These are phyloP conservation scores for Cylloceria caligata DNA, from an alignment of 2,888 invertebrate species.

Conservation along the genomic window DNA sequence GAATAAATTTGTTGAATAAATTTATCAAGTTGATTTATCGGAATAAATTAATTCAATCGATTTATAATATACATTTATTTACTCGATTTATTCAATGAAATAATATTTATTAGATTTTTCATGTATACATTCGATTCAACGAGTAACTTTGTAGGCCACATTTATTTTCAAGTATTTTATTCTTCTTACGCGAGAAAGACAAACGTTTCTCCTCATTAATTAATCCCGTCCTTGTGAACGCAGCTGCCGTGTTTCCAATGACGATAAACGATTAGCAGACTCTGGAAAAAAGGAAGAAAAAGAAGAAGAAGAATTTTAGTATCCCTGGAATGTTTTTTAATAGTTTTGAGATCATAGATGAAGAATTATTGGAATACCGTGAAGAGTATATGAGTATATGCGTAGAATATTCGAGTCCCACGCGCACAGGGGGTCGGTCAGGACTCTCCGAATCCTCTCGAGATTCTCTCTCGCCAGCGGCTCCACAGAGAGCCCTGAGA, in stretches of 20 bases:
- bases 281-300: not conserved
- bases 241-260: not conserved
- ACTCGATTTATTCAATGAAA: too few relatives aligned
- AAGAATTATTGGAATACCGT: conserved; percentile 63
- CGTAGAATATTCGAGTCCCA: conserved; percentile 65
- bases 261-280: conserved; percentile 16
- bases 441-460: conserved; percentile 26
- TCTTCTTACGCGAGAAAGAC: not conserved
- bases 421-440: conserved; percentile 73
- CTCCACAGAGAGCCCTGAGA: conserved; percentile 54
- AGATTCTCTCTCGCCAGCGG: conserved; percentile 32
- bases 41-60: too few relatives aligned
- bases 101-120: too few relatives aligned
- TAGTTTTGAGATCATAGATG: conserved; percentile 56
- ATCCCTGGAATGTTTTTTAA: conserved; percentile 22
- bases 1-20: too few relatives aligned
- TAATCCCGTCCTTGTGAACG: not conserved
- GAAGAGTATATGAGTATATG: not conserved
- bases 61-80: too few relatives aligned
- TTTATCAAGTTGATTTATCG: too few relatives aligned
- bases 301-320: conserved; percentile 14
- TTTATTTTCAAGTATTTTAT: not conserved
- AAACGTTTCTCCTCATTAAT: not conserved
- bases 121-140: too few relatives aligned
- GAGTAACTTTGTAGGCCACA: not conserved